Base-by-base conservation (phyloP, 1,140 invertebrate genomes). In the Arion vulgaris region DNA sequence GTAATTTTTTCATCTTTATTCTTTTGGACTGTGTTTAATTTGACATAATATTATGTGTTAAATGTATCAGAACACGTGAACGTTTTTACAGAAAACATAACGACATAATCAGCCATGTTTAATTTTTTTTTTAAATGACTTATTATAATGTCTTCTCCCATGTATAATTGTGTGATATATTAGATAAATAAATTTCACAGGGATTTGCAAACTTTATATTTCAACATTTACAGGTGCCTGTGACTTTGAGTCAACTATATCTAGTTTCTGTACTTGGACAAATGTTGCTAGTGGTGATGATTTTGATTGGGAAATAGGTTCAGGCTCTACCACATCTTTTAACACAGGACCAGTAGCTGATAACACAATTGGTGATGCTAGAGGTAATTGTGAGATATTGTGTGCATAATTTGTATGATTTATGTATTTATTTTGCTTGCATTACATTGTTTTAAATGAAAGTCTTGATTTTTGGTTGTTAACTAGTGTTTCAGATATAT, bases 251-350 rank as follows among this genome's bases (percentile, higher is more conserved):
- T 72, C 78, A 36, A 19, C 53, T 19, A 57, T 57, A 57, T 81
- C 82, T 26, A 88, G 87, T 26, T 85, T 86, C 23, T 89, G 89
- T 82, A 87, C 86, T 19, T 90, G 89, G 89, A 87, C 51, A 26
- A 90, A 91, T 80, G 76, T 87, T 66, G n/a, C 39, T 45, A n/a
- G 1, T 41, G 81, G 85, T 71, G 90, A 91, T 68, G 78, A 81
- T 19, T 90, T 91, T 88, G 88, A 91, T 82, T 91, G 90, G 90
- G 81, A 84, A 62, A 82, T 84, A 68, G 82, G 84, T 34, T 83
- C 74, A 39, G 88, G 89, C 19, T 45, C 62, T 23, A 90, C 90
- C 0, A 66, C 85, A 26, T 85, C 86, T 23, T 36, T 36, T 1
- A 75, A 81, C 0, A 90, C 87, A 36, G 91, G 90, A 51, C 88